Evolutionary conservation across 2,113 vertebrate genomes (phyloP).

Genomic region (Plestiodon gilberti): DNA sequence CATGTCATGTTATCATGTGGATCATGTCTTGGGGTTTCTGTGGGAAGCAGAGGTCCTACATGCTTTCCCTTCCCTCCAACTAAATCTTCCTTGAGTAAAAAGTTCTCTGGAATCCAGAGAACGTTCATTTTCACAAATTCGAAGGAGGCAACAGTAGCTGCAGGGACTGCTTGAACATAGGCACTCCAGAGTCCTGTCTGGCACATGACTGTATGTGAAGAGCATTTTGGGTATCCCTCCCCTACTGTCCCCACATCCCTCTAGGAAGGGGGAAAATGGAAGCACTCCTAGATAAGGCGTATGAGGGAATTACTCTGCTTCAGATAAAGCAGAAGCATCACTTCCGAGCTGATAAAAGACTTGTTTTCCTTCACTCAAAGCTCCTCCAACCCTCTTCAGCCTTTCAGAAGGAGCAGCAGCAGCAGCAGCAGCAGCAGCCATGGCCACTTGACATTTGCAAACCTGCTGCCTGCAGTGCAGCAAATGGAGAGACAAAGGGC

Average conservation of each 20-base stretch:
- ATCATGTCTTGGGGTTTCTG: too few species aligned
- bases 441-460: slow-evolving; percentile 74
- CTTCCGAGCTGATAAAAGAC: slow-evolving; percentile 74
- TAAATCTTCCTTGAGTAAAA: too few species aligned
- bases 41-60: too few species aligned
- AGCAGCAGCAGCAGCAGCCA: slow-evolving; percentile 67
- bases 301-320: slow-evolving; percentile 73
- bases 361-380: slow-evolving; percentile 74
- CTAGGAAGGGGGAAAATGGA: slow-evolving; percentile 74
- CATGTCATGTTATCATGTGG: too few species aligned
- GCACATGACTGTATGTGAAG: slow-evolving; percentile 41
- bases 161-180: too few species aligned
- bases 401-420: slow-evolving; percentile 68
- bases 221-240: slow-evolving; percentile 55
- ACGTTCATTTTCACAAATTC: too few species aligned
- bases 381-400: slow-evolving; percentile 60
- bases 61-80: too few species aligned
- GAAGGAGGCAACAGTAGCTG: too few species aligned
- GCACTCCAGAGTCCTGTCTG: too few species aligned
- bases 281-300: slow-evolving; percentile 77
- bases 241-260: slow-evolving; percentile 59
- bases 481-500: slow-evolving; percentile 68
- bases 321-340: slow-evolving; percentile 71
- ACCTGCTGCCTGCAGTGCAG: slow-evolving; percentile 37
- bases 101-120: too few species aligned